A percentile compares a stretch with the other conserved stretches of the same genome.
phyloP scores from a whole-genome alignment of 53 echinoderm and acorn worm species.

The Echinarachnius parma region DNA sequence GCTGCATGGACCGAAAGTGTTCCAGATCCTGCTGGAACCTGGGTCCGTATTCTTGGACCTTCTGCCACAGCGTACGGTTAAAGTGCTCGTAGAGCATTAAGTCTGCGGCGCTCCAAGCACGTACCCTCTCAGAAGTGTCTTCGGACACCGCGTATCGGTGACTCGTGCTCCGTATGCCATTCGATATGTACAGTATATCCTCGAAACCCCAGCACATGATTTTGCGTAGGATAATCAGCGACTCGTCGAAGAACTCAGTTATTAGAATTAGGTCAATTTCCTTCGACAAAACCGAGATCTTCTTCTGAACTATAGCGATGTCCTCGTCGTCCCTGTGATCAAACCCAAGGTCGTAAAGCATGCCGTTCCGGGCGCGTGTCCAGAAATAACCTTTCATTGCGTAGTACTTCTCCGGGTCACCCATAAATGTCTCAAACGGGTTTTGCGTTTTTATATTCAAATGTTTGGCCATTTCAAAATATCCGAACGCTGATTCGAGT shows the following conservation, averaged over 20 bases:
- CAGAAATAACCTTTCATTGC: conserved; percentile 41
- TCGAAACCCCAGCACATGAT: conserved; percentile 59
- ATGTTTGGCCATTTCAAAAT: conserved; percentile 59
- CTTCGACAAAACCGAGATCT: conserved; percentile 38
- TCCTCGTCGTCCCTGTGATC: conserved; percentile 55
- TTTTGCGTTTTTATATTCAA: conserved; percentile 34
- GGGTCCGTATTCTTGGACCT: conserved; percentile 51
- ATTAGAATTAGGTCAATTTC: conserved; percentile 65
- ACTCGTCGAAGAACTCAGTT: conserved; percentile 67
- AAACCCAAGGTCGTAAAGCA: conserved; percentile 63
- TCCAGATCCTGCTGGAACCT: conserved; percentile 38
- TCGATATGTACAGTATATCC: conserved; percentile 55
- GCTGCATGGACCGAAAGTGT: conserved; percentile 23
- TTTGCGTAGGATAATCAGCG: conserved; percentile 51
- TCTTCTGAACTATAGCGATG: conserved; percentile 4
- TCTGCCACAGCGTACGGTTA: conserved; percentile 60
- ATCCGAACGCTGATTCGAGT: conserved; percentile 69
- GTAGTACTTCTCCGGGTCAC: conserved; percentile 42
- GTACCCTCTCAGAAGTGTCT: conserved; percentile 20
- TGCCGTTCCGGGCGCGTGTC: conserved; percentile 59
- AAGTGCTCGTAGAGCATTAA: conserved; percentile 64
- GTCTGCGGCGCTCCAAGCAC: conserved; percentile 58
- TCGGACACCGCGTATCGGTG: conserved; percentile 22
- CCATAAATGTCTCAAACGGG: conserved; percentile 47
- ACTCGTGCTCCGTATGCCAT: conserved; percentile 45